A percentile compares a stretch with the other conserved stretches of the same genome.
phyloP scores from a whole-genome alignment of 2,797 vertebrate genomes.

The Anguilla megastoma region DNA sequence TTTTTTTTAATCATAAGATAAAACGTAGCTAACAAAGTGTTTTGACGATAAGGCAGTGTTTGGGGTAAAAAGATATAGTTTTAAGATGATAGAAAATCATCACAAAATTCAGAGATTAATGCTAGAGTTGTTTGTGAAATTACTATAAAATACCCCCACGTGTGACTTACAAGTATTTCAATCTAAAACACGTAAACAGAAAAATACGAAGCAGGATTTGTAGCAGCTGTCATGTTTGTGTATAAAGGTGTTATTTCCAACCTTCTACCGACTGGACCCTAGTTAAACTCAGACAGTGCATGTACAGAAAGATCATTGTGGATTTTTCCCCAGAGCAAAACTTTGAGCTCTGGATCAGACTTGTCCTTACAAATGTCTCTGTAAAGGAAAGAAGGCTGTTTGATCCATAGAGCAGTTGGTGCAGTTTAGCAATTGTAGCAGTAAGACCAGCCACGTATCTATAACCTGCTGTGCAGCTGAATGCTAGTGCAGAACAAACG shows the following conservation, averaged over 20 bases:
- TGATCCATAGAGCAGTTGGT: not conserved
- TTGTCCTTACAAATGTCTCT: not conserved
- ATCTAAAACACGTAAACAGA: not conserved
- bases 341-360: not conserved
- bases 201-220: not conserved
- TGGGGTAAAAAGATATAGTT: not conserved
- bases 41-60: not conserved
- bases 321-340: not conserved
- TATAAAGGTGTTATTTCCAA: constrained; percentile 1
- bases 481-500: not conserved
- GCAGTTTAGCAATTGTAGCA: not conserved
- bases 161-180: not conserved
- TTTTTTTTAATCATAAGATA: not conserved
- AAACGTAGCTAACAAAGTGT: constrained; percentile 15
- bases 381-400: not conserved
- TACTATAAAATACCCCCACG: not conserved
- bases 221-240: not conserved
- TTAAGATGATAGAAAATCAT: too few relatives aligned
- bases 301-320: not conserved
- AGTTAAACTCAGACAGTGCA: not conserved
- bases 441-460: not conserved
- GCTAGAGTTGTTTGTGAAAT: not conserved
- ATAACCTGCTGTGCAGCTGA: not conserved
- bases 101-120: not conserved
- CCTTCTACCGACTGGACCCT: not conserved